Evolutionary conservation across 2,113 vertebrate species (phyloP).

Genomic region (Salvelinus namaycush): DNA sequence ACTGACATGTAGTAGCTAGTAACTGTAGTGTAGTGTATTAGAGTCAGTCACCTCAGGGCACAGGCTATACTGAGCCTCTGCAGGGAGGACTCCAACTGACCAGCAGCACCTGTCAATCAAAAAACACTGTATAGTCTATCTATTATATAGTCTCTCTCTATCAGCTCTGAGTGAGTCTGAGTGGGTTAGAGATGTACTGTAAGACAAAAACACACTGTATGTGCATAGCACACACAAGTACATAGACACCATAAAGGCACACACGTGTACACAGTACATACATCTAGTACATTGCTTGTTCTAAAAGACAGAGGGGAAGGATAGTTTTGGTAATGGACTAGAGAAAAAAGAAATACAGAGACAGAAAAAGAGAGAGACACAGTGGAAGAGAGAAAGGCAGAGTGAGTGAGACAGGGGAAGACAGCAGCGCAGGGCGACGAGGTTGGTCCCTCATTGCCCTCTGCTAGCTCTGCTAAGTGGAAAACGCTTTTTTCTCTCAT

Average conservation of each 20-base stretch:
- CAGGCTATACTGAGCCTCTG: neutral
- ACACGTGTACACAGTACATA: too few relatives aligned
- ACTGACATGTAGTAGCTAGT: slow-evolving; percentile 39
- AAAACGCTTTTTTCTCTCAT: slow-evolving; percentile 15
- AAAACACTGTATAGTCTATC: neutral
- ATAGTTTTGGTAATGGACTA: neutral
- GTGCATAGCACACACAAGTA: too few relatives aligned
- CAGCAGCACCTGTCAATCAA: slow-evolving; percentile 20
- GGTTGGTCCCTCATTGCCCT: slow-evolving; percentile 19
- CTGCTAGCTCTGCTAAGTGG: slow-evolving; percentile 42
- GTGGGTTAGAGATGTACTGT: too few relatives aligned
- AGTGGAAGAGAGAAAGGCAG: neutral
- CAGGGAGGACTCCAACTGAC: neutral
- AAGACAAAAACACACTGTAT: too few relatives aligned
- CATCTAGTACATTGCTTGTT: too few relatives aligned
- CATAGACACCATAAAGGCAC: too few relatives aligned
- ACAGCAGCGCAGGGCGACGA: neutral
- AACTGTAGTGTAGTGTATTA: neutral
- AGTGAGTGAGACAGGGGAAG: neutral
- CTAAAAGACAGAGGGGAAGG: slow-evolving; percentile 1
- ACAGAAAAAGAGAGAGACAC: neutral
- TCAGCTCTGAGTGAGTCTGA: too few relatives aligned
- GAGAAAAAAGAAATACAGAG: neutral
- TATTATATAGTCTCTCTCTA: too few relatives aligned
- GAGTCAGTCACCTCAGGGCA: slow-evolving; percentile 54